Evolutionary conservation across 2,113 vertebrate species (phyloP).

Genomic region (Excalfactoria chinensis): DNA sequence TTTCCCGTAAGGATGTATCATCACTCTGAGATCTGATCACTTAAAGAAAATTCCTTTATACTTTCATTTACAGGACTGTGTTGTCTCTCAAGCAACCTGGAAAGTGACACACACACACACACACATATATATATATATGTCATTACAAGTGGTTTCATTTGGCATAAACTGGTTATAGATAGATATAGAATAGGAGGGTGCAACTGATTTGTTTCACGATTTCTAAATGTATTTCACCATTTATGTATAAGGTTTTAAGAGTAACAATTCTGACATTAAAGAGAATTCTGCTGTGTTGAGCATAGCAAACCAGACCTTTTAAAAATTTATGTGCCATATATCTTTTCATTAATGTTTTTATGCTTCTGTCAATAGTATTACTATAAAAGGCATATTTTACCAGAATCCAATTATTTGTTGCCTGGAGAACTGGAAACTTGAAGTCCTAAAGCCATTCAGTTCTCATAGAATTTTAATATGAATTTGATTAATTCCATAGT

Average conservation of each 20-base stretch:
- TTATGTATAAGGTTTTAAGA: background rate
- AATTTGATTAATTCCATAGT: slow-evolving; percentile 25
- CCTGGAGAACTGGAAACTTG: background rate
- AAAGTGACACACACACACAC: too few species aligned
- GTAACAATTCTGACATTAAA: background rate
- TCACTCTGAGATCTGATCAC: background rate
- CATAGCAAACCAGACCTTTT: background rate
- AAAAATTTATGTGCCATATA: background rate
- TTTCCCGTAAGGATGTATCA: background rate
- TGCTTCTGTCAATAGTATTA: slow-evolving; percentile 47
- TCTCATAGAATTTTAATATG: slow-evolving; percentile 54
- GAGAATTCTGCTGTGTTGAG: background rate
- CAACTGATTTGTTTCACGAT: background rate
- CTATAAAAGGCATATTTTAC: slow-evolving; percentile 27
- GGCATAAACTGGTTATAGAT: background rate
- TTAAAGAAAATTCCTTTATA: slow-evolving; percentile 33
- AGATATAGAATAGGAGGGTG: background rate
- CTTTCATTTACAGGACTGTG: slow-evolving; percentile 9
- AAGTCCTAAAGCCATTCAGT: slow-evolving; percentile 18
- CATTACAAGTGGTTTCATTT: background rate
- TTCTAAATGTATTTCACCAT: background rate
- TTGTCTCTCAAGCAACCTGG: background rate
- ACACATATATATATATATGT: slow-evolving; percentile 32
- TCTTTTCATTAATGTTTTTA: slow-evolving; percentile 22
- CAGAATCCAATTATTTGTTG: background rate